Conservation (phyloP, 2,888 invertebrate genomes). For the Diloba caeruleocephala region DNA sequence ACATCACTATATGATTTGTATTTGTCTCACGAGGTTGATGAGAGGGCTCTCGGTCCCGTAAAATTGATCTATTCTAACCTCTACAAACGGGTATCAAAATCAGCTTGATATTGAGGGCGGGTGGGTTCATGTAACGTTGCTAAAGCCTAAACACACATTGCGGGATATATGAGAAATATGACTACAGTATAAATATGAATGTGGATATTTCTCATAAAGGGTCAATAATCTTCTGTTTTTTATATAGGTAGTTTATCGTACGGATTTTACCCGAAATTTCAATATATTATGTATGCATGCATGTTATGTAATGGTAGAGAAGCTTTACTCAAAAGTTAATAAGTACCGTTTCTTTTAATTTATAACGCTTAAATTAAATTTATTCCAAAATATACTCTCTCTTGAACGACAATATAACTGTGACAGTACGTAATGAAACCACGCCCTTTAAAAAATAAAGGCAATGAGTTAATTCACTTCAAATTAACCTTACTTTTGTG, state of each 20-base stretch:
- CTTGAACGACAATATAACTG: conserved; percentile 1
- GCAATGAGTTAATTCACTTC: conserved; percentile 51
- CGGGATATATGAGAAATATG: conserved; percentile 43
- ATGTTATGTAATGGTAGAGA: no score
- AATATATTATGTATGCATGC: no score
- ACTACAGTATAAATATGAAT: conserved; percentile 27
- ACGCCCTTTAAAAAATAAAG: conserved; percentile 43
- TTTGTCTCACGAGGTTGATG: conserved; percentile 37
- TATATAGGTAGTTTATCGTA: conserved; percentile 26
- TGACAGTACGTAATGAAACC: conserved; percentile 25
- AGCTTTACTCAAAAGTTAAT: no score
- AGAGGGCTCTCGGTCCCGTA: conserved; percentile 42
- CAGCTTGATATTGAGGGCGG: conserved; percentile 56
- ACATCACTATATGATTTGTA: conserved; percentile 36
- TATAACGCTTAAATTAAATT: neutral
- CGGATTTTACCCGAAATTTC: conserved; percentile 5
- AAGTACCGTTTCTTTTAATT: no score
- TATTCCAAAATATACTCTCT: neutral
- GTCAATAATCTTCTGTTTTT: conserved; percentile 37
- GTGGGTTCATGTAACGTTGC: conserved; percentile 44
- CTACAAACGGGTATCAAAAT: conserved; percentile 61
- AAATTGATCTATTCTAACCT: conserved; percentile 49
- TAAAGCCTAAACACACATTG: conserved; percentile 51
- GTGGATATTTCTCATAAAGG: conserved; percentile 45
- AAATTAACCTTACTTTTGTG: conserved; percentile 53